Evolutionary conservation across 2,797 vertebrate species (phyloP), one percentile per base, ranked within the genome.

Genomic region (Anisognathus igniventris): DNA sequence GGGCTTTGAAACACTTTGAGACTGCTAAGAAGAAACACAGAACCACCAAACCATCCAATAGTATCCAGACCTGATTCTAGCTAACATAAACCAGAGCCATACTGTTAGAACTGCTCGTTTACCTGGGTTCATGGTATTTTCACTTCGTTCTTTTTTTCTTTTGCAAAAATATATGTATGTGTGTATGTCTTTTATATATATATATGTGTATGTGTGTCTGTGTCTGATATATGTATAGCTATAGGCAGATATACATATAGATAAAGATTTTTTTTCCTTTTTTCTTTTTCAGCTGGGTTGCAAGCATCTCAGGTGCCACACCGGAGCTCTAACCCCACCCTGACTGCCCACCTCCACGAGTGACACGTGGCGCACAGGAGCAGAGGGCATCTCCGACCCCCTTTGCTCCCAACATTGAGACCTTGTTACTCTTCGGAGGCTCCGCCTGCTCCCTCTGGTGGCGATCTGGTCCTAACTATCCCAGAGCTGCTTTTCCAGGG

Each of bases 311-410:
- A 39, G 40, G 12, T 54, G 51, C 14, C 31, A 65, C 31, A 35
- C 7, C 0, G 3, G 17, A 30, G 28, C 45, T 80, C 33, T n/a
- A 14, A 15, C 3, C 9, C 8, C 12, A n/a, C 11, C 21, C 37
- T 37, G 75, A 21, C 8, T n/a, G 35, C 31, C 45, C 37, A 11
- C 2, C 9, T 10, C 27, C 33, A 4, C 2, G 0, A n/a, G 35
- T 6, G 65, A 23, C 14, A 14, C 2, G 2, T 1, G 0, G 2
- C 12, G 19, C 5, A 1, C n/a, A 40, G 30, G 10, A 42, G 40
- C 0, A 0, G 6, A 3, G 73, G 3, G 0, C 9, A 3, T 25
- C 47, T 16, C 14, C 17, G 0, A 10, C 16, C 22, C 5, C 2
- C 12, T 54, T 39, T 27, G 10, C 50, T 71, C 20, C 10, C 10